These are phyloP conservation scores for Barbus barbus DNA, from an alignment of 2,113 vertebrate genomes.

Conservation along the genomic window DNA sequence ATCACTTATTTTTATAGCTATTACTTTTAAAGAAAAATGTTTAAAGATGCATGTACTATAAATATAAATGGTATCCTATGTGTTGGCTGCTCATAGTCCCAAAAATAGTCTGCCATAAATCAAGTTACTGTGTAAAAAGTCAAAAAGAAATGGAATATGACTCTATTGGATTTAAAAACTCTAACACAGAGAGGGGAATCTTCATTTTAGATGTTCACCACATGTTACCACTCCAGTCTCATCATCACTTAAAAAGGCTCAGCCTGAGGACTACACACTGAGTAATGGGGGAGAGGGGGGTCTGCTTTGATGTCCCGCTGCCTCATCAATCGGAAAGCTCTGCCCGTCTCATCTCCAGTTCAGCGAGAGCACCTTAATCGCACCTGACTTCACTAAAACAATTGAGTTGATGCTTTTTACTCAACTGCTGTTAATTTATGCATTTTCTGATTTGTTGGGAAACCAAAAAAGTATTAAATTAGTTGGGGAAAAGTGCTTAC, in stretches of 20 bases:
- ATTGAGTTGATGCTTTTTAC: constrained; percentile 28
- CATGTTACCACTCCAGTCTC: background rate
- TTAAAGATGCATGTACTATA: background rate
- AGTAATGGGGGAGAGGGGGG: background rate
- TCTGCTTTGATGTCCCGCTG: constrained; percentile 20
- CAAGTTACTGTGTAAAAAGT: background rate
- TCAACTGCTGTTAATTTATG: constrained; percentile 37
- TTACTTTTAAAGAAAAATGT: background rate
- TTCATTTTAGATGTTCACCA: background rate
- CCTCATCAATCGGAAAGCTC: constrained; percentile 26
- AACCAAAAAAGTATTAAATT: background rate
- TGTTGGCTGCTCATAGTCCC: background rate
- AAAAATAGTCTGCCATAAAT: background rate
- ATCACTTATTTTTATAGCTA: background rate
- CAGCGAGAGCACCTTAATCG: constrained; percentile 1
- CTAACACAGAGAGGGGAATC: background rate
- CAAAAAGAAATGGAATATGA: background rate
- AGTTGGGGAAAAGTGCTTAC: background rate
- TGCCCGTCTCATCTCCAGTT: constrained; percentile 27
- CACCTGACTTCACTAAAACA: constrained; percentile 8
- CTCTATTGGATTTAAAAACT: background rate
- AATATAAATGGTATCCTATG: background rate
- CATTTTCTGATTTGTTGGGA: background rate
- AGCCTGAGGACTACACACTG: constrained; percentile 14
- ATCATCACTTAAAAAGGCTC: constrained; percentile 2